Evolutionary conservation across 1,140 invertebrate genomes (phyloP), one percentile per base, ranked within the genome.

Genomic region (Episyrphus balteatus): DNA sequence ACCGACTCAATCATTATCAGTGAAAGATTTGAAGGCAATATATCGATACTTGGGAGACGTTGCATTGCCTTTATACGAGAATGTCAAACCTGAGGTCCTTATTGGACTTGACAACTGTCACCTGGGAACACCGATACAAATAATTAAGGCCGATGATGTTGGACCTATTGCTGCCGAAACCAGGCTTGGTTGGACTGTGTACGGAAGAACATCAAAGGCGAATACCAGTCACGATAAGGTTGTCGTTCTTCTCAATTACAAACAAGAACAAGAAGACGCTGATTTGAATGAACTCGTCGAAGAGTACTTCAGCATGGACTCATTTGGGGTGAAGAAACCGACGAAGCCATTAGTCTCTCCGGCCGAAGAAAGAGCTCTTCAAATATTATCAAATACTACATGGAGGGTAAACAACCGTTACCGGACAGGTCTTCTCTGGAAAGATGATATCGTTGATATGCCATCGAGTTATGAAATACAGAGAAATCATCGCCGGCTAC

Each of bases 81-180:
- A 30, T 13, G 17, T 46, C 13, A 31, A 37, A 10, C 44, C 43
- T 8, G 46, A 43, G 32, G 21, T 50, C 12, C 14, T 49, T 9
- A 18, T 46, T n/a, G 48, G 43, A n/a, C 15, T 46, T 2, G 48
- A 50, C n/a, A 15, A 47, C 26, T 38, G 36, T 2, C 17, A n/a
- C 34, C 17, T 47, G 21, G 46, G 46, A 32, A 11, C 41, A 5
- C 38, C 46, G 33, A 32, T 39, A 9, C 2, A 2, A 12, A n/a
- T 13, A n/a, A 40, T 30, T 15, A 1, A n/a, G 5, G n/a, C 21
- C 3, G 19, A 37, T 6, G 6, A 13, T 1, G 8, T 9, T 7
- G 48, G 48, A 3, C 48, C 37, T 2, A 42, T 33, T 49, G 48
- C 42, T n/a, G 7, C n/a, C 15, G 40, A 50, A 13, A 50, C 48